phyloP scores from a whole-genome alignment of 2,888 invertebrate species.

The Conchocele bisecta region DNA sequence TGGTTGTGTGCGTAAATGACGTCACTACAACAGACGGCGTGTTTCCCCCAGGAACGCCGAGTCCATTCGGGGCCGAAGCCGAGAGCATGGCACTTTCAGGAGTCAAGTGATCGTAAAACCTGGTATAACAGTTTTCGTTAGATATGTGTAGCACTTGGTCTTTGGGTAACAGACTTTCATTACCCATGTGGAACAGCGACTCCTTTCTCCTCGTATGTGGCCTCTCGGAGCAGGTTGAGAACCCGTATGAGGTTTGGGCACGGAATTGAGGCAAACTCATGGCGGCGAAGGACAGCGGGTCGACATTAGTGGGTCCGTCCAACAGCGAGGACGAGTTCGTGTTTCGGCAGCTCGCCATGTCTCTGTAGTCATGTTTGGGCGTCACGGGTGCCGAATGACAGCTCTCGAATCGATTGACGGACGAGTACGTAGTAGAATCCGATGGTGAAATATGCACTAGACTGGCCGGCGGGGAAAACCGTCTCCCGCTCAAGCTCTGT shows the following conservation, averaged over 20 bases:
- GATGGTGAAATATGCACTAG: constrained; percentile 41
- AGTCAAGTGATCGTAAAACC: constrained; percentile 25
- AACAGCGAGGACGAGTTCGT: constrained; percentile 15
- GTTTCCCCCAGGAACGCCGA: constrained; percentile 21
- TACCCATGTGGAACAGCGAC: constrained; percentile 68
- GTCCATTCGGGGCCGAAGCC: constrained; percentile 15
- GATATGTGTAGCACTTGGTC: constrained; percentile 17
- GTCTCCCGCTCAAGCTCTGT: constrained; percentile 65
- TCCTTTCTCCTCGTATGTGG: constrained; percentile 76
- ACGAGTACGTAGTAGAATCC: constrained; percentile 42
- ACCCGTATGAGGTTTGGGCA: constrained; percentile 69
- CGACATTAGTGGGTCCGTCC: constrained; percentile 64
- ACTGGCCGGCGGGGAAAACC: constrained; percentile 38
- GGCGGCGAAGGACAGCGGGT: constrained; percentile 71
- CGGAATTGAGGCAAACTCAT: constrained; percentile 72
- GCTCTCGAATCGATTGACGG: background rate
- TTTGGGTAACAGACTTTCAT: constrained; percentile 34
- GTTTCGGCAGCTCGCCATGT: constrained; percentile 29
- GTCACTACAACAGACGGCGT: constrained; percentile 62
- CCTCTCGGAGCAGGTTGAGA: constrained; percentile 71
- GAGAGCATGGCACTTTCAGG: constrained; percentile 28
- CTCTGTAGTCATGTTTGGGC: constrained; percentile 66
- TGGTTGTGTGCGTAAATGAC: constrained; percentile 14
- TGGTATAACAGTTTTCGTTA: constrained; percentile 31
- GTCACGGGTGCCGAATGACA: constrained; percentile 70